Conservation (phyloP, 2,113 vertebrate species). For the Melanerpes aurifrons region DNA sequence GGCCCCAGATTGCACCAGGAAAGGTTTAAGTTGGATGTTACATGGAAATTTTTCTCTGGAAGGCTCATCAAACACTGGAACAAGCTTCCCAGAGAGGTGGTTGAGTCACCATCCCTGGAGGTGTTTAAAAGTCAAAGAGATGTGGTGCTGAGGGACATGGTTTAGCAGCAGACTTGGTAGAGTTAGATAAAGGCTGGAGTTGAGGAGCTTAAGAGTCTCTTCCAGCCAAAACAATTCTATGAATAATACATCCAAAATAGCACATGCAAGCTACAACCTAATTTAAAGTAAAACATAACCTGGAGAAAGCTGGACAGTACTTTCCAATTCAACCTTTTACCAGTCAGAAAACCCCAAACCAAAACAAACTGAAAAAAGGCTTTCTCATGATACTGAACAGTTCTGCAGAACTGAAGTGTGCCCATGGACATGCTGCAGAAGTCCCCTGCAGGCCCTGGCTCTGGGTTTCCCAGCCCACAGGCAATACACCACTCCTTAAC, state of each 20-base stretch:
- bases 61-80: too few species aligned
- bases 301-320: neutral
- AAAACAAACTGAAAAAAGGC: neutral
- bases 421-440: neutral
- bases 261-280: neutral
- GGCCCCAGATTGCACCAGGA: too few species aligned
- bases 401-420: neutral
- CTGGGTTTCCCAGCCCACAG: accelerated
- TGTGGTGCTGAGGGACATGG: too few species aligned
- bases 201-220: too few species aligned
- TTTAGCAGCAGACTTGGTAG: too few species aligned
- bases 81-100: too few species aligned
- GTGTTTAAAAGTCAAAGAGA: too few species aligned
- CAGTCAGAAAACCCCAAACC: neutral
- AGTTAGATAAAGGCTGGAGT: too few species aligned
- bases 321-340: neutral
- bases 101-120: too few species aligned
- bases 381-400: neutral
- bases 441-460: neutral
- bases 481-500: neutral
- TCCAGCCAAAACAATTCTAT: too few species aligned
- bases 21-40: too few species aligned
- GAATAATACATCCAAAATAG: neutral
- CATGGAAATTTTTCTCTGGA: too few species aligned
- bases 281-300: neutral